phyloP scores from a whole-genome alignment of 35 echinoderm and acorn worm genomes.

The Heliocidaris tuberculata region DNA sequence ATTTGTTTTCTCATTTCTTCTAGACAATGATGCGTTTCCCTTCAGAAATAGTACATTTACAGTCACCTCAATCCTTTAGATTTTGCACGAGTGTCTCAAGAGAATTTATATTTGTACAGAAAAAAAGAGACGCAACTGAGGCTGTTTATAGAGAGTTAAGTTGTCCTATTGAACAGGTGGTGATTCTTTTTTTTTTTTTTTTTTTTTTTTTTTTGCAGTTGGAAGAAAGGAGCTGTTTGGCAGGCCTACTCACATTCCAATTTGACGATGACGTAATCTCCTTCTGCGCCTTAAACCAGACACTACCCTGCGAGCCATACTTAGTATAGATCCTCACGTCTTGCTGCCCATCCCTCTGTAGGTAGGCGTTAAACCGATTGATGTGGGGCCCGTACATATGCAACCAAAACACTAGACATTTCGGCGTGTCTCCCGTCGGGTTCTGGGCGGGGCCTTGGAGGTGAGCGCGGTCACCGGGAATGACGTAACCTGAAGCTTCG shows the following conservation, averaged over 20 bases:
- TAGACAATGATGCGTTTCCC: too few relatives aligned
- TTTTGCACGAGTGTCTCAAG: too few relatives aligned
- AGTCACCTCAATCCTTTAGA: too few relatives aligned
- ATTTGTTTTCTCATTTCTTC: too few relatives aligned
- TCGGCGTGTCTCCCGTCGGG: slow-evolving; percentile 5
- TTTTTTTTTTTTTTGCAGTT: too few relatives aligned
- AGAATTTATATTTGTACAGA: too few relatives aligned
- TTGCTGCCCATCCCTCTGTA: background rate
- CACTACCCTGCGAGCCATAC: slow-evolving; percentile 82
- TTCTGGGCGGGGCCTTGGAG: slow-evolving; percentile 52
- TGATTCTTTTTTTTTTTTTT: too few relatives aligned
- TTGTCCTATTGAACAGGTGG: too few relatives aligned
- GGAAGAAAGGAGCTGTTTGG: too few relatives aligned
- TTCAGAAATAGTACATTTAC: too few relatives aligned
- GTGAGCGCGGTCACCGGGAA: slow-evolving; percentile 62
- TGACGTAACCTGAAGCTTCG: slow-evolving; percentile 36
- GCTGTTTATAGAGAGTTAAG: too few relatives aligned
- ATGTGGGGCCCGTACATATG: slow-evolving; percentile 89
- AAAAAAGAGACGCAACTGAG: too few relatives aligned
- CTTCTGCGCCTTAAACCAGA: slow-evolving; percentile 71
- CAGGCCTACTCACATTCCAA: slow-evolving; percentile 55
- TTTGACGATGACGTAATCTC: slow-evolving; percentile 2
- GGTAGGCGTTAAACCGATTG: slow-evolving; percentile 69
- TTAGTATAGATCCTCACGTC: slow-evolving; percentile 77
- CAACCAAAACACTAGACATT: slow-evolving; percentile 77